phyloP scores from a whole-genome alignment of 2,113 vertebrate genomes.

The Podarcis raffonei region DNA sequence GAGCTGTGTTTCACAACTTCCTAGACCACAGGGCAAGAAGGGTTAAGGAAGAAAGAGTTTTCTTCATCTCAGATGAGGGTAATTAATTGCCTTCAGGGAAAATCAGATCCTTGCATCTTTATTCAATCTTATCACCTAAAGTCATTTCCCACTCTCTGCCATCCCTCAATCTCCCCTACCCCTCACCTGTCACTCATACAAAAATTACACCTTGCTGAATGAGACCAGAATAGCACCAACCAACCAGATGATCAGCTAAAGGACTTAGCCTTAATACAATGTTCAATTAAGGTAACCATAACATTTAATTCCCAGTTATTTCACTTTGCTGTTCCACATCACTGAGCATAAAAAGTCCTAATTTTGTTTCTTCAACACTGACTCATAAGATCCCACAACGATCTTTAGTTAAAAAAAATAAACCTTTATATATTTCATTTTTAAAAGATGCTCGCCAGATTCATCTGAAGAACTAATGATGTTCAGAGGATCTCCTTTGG shows the following conservation, averaged over 20 bases:
- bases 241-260: neutral
- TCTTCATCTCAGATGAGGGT: neutral
- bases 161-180: neutral
- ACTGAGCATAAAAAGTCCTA: neutral
- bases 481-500: slow-evolving; percentile 79
- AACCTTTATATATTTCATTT: slow-evolving; percentile 92
- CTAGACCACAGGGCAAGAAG: neutral
- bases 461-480: slow-evolving; percentile 86
- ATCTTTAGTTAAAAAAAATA: neutral
- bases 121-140: neutral
- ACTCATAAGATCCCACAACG: neutral
- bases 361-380: neutral
- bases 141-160: neutral
- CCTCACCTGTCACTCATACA: neutral
- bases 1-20: neutral
- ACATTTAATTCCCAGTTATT: neutral
- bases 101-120: neutral
- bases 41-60: neutral
- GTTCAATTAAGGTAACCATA: neutral
- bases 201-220: too few relatives aligned
- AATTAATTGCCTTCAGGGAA: neutral
- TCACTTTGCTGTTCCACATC: neutral
- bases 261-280: neutral
- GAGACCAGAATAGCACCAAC: neutral
- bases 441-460: slow-evolving; percentile 87